Evolutionary conservation across 2,888 invertebrate species (phyloP).

Genomic region (Caenorhabditis becei): DNA sequence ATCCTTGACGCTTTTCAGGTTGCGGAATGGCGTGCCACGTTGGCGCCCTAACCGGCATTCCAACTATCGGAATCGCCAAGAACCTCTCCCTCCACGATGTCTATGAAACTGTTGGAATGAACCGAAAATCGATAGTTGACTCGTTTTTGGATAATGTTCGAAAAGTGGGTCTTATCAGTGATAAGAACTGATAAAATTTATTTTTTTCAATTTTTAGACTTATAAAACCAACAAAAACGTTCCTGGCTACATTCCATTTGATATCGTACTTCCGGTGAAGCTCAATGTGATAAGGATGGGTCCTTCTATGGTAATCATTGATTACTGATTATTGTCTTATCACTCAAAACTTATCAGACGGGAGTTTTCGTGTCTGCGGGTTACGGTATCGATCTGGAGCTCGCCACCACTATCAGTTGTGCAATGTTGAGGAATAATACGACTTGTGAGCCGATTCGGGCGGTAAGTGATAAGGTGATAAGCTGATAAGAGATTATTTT

Average conservation of each 20-base stretch:
- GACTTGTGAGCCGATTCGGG: slow-evolving; percentile 81
- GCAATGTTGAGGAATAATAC: slow-evolving; percentile 73
- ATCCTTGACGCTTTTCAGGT: slow-evolving; percentile 72
- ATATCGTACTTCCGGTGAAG: slow-evolving; percentile 39
- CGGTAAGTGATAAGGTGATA: slow-evolving; percentile 24
- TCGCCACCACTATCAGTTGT: slow-evolving; percentile 78
- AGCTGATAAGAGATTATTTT: no score
- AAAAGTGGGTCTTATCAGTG: slow-evolving; percentile 19
- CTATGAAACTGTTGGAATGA: slow-evolving; percentile 75
- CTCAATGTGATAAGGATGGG: slow-evolving; percentile 45
- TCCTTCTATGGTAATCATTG: slow-evolving; percentile 21
- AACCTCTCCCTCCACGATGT: slow-evolving; percentile 81
- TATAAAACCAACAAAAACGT: slow-evolving; percentile 16
- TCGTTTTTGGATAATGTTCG: slow-evolving; percentile 31
- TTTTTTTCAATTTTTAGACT: slow-evolving; percentile 16
- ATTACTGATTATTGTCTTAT: background rate
- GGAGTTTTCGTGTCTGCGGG: slow-evolving; percentile 82
- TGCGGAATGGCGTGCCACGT: slow-evolving; percentile 84
- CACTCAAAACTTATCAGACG: slow-evolving; percentile 60
- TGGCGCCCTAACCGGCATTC: slow-evolving; percentile 82
- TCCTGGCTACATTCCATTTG: slow-evolving; percentile 40
- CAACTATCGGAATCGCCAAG: slow-evolving; percentile 83
- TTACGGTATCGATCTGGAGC: slow-evolving; percentile 80
- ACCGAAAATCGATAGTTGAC: slow-evolving; percentile 39
- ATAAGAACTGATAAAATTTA: background rate